Conservation (phyloP, 1,140 invertebrate genomes). For the Neuroterus valhalla region DNA sequence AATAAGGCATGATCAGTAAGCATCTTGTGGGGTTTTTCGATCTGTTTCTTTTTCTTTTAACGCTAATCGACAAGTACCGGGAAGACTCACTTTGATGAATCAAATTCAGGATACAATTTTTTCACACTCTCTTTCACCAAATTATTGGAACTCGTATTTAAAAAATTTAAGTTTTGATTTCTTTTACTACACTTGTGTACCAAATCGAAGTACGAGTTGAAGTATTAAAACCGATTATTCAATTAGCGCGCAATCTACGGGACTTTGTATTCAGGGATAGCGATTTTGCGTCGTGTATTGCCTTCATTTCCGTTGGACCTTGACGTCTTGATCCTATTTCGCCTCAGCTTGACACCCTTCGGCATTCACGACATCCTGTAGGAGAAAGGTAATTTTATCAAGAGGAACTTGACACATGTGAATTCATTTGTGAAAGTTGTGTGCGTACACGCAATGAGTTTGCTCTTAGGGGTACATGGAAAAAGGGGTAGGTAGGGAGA, state of each 20-base stretch:
- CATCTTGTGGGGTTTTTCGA: too few species aligned
- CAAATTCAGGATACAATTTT: too few species aligned
- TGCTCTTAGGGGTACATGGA: neutral
- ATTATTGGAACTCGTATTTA: too few species aligned
- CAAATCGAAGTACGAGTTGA: constrained; percentile 16
- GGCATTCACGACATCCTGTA: constrained; percentile 42
- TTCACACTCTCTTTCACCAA: too few species aligned
- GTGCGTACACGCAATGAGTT: constrained; percentile 30
- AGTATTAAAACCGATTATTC: constrained; percentile 14
- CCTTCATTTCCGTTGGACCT: constrained; percentile 43
- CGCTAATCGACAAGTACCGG: too few species aligned
- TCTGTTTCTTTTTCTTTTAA: too few species aligned
- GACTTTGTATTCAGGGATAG: constrained; percentile 33
- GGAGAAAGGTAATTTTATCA: constrained; percentile 55
- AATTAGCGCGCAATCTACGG: constrained; percentile 18
- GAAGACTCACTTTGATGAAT: too few species aligned
- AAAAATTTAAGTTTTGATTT: neutral
- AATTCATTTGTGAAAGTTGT: constrained; percentile 49
- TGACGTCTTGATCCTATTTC: constrained; percentile 50
- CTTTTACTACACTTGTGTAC: neutral
- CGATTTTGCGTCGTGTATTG: constrained; percentile 41
- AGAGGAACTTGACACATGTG: constrained; percentile 42
- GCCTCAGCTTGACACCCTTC: constrained; percentile 43
- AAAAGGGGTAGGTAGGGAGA: too few species aligned
- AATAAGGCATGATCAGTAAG: too few species aligned